Evolutionary conservation across 1,140 invertebrate species (phyloP).

Genomic region (Drosophila ohnishii): DNA sequence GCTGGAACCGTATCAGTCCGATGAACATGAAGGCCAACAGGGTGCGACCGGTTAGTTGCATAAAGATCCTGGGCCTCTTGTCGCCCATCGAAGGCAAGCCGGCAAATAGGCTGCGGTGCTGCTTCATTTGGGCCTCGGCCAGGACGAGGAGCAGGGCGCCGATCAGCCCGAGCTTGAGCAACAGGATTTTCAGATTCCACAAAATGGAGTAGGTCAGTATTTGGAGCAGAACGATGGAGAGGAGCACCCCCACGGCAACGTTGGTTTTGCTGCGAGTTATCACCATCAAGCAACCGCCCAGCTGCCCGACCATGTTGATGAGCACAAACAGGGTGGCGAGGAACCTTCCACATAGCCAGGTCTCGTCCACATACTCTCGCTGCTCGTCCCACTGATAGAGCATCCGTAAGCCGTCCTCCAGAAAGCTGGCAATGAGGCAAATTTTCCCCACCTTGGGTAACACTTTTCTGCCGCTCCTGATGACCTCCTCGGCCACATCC

Average conservation of each 20-base stretch:
- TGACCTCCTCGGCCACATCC: conserved; percentile 96
- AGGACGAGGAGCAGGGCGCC: conserved; percentile 97
- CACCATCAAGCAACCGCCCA: conserved; percentile 98
- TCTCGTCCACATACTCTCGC: conserved; percentile 98
- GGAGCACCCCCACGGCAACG: conserved; percentile 96
- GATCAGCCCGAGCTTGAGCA: conserved; percentile 97
- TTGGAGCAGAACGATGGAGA: conserved; percentile 98
- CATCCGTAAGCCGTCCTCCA: conserved; percentile 99
- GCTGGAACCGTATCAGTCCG: conserved; percentile 96
- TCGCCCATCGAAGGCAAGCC: conserved; percentile 97
- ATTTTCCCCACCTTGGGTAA: conserved; percentile 97
- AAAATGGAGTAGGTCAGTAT: conserved; percentile 98
- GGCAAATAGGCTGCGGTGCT: conserved; percentile 94
- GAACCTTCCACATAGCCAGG: conserved; percentile 97
- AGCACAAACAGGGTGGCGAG: conserved; percentile 94
- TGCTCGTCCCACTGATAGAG: conserved; percentile 99
- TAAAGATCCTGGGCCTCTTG: conserved; percentile 99
- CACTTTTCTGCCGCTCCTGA: conserved; percentile 95
- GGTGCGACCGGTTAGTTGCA: conserved; percentile 97
- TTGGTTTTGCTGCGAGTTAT: conserved; percentile 94
- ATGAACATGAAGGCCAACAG: conserved; percentile 99
- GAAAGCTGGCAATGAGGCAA: conserved; percentile 98
- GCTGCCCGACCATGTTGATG: conserved; percentile 96
- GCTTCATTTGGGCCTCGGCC: conserved; percentile 96
- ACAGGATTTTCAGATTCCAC: conserved; percentile 98